Base-by-base conservation (phyloP, 1,140 invertebrate genomes). In the Chionoecetes opilio region DNA sequence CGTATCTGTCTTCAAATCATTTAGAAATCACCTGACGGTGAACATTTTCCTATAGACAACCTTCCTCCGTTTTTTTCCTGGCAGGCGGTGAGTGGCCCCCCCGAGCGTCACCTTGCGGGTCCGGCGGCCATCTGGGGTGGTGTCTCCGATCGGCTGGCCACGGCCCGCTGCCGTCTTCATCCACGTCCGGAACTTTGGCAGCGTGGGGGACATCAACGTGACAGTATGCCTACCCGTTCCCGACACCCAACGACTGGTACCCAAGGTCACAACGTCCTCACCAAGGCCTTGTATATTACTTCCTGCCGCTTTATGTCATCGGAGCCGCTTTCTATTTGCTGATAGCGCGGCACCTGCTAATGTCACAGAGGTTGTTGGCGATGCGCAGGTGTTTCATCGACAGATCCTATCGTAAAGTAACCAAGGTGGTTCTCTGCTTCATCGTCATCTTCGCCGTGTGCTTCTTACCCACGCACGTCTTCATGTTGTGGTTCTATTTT, bases 401-500 rank as follows among this genome's bases (percentile, higher is more conserved):
- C 93, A 94, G 87, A 90, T 94, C 0, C 14, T 26, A 88, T 3
- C 35, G 93, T n/a, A 94, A 94, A 88, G 93, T 94, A 6, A 88
- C 93, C 31, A 94, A 90, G 34, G 93, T 94, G 34, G 93, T 94
- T 0, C 93, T 94, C 17, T 94, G 93, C 88, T 94, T 94, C 75
- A 88, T 94, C 14, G 29, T 94, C 35, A 94, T 94, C 87, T 94
- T 94, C 32, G 93, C 93, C 87, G 32, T 91, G 0, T 94, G 93
- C 87, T 94, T 94, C 93, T 37, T 94, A 31, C 93, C 93, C 26
- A 94, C 75, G 2, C 93, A 94, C 37, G 88, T 94, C 26, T 94
- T 94, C 35, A 63, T 94, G 11, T 75, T 94, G 63, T 94, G 93
- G 93, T 94, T 90, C 75, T 94, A 94, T 46, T 94, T 94, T 29